Percentiles rank a stretch among this genome's conserved stretches.
Conservation (phyloP, 2,113 vertebrate species). For the Passer montanus region DNA sequence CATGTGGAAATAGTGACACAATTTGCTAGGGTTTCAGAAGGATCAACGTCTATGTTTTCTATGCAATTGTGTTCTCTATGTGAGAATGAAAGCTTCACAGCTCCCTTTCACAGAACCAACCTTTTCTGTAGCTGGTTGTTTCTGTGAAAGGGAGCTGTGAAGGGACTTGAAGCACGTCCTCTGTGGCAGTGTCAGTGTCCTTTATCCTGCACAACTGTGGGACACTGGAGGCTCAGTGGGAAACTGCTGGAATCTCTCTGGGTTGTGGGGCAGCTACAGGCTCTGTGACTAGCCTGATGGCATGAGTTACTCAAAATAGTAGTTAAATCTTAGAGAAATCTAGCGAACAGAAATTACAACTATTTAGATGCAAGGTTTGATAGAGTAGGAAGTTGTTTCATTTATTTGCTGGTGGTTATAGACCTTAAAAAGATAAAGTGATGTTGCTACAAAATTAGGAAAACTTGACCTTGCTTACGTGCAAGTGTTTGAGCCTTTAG, state of each 20-base stretch:
- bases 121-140: background rate
- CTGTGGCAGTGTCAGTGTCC: background rate
- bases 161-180: background rate
- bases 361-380: background rate
- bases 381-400: background rate
- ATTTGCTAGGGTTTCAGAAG: conserved; percentile 21
- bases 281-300: background rate
- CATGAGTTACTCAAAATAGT: background rate
- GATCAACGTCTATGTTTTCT: background rate
- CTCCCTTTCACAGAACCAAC: too few relatives aligned
- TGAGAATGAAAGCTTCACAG: background rate
- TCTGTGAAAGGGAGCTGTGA: background rate
- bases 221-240: background rate
- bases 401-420: background rate
- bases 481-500: background rate
- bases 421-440: background rate
- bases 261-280: background rate
- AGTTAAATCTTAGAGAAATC: background rate
- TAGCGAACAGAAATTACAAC: background rate
- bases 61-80: background rate
- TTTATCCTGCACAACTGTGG: background rate
- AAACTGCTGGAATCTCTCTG: background rate
- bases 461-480: background rate
- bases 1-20: conserved; percentile 11
- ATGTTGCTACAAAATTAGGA: background rate